Conservation (phyloP, 2,888 invertebrate genomes). For the Seira ritae region DNA sequence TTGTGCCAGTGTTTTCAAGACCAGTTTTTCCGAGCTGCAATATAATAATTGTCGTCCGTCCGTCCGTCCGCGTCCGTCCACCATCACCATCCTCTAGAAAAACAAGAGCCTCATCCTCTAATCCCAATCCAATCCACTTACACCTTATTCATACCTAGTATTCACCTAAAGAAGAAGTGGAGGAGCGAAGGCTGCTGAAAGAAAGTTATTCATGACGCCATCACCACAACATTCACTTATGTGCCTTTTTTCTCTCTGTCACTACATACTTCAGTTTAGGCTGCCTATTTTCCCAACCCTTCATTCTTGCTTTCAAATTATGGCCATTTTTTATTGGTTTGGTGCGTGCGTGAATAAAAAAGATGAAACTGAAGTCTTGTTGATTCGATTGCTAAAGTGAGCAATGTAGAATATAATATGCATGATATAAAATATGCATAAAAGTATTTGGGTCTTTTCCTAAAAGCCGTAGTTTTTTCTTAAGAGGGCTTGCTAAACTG, state of each 20-base stretch:
- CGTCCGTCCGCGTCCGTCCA: neutral
- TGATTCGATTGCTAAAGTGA: neutral
- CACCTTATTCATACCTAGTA: too few relatives aligned
- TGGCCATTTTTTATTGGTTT: neutral
- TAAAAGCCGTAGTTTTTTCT: neutral
- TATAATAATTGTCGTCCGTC: constrained; percentile 31
- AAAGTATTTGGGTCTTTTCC: constrained; percentile 11
- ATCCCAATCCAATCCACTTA: too few relatives aligned
- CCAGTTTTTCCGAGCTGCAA: constrained; percentile 57
- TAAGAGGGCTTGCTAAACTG: constrained; percentile 44
- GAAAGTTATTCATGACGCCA: neutral
- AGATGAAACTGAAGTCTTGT: neutral
- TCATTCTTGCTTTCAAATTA: neutral
- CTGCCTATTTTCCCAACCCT: neutral
- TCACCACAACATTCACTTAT: neutral
- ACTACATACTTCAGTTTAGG: neutral
- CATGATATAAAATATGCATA: constrained; percentile 5
- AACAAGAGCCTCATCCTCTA: too few relatives aligned
- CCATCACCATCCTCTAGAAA: too few relatives aligned
- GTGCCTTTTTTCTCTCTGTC: neutral
- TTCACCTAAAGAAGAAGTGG: too few relatives aligned
- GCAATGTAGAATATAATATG: neutral
- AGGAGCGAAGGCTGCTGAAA: too few relatives aligned
- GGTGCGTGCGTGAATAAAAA: neutral
- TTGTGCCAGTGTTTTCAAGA: constrained; percentile 54